Evolutionary conservation across 1,140 invertebrate genomes (phyloP).

Genomic region (Medauroidea extradentata): DNA sequence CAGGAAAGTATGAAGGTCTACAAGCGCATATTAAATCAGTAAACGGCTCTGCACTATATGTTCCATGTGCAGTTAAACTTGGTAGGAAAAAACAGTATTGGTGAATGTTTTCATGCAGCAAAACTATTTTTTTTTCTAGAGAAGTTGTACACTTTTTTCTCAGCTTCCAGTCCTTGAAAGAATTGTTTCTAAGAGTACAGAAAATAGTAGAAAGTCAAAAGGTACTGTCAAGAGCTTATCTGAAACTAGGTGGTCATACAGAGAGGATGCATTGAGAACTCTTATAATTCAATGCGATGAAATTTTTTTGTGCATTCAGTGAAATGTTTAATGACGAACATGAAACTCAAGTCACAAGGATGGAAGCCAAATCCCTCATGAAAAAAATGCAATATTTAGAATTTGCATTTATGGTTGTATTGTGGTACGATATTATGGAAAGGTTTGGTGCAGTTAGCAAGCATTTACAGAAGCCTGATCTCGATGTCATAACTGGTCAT

Average conservation of each 20-base stretch:
- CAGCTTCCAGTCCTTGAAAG: constrained; percentile 14
- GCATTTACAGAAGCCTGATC: constrained; percentile 5
- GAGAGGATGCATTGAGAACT: constrained; percentile 17
- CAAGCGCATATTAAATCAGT: constrained; percentile 25
- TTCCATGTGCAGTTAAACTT: constrained; percentile 21
- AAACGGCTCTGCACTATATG: constrained; percentile 16
- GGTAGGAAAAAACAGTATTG: constrained; percentile 10
- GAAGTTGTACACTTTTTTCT: constrained; percentile 32
- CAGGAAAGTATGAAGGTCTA: constrained; percentile 28
- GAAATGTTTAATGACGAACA: too few relatives aligned
- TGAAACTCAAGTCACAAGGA: not conserved
- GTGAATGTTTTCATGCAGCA: constrained; percentile 6
- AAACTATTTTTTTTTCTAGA: constrained; percentile 28
- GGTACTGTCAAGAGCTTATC: constrained; percentile 15
- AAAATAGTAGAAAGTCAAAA: not conserved
- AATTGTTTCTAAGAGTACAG: constrained; percentile 2
- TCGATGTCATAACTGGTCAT: not conserved
- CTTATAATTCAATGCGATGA: not conserved
- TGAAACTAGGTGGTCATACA: constrained; percentile 20
- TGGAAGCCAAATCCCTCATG: constrained; percentile 6
- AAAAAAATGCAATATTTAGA: constrained; percentile 15
- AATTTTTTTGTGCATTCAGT: not conserved
- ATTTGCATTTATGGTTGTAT: constrained; percentile 16
- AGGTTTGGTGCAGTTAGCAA: constrained; percentile 17
- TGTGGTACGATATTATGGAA: constrained; percentile 19